phyloP scores from a whole-genome alignment of 1,140 invertebrate genomes.

The Tetramorium alpestre region DNA sequence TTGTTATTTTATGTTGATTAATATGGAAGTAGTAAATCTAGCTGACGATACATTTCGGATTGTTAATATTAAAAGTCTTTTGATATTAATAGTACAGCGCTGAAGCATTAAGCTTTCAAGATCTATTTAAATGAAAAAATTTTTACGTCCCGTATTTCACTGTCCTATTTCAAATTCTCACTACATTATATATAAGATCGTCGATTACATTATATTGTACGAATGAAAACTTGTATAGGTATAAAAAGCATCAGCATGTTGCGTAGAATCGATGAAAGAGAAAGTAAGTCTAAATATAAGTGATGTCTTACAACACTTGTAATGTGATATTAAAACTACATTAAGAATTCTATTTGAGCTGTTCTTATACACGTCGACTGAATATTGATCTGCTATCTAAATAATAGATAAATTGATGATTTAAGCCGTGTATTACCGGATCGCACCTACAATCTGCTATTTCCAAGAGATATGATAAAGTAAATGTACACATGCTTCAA shows the following conservation, averaged over 20 bases:
- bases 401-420: not conserved
- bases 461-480: not conserved
- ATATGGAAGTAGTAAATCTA: not conserved
- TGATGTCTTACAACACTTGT: conserved; percentile 1
- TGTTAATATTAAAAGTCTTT: not conserved
- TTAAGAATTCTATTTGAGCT: conserved; percentile 7
- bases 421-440: not conserved
- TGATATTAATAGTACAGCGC: not conserved
- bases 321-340: conserved; percentile 21
- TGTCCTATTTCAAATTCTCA: not conserved
- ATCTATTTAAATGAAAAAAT: not conserved
- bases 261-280: not conserved
- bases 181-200: not conserved
- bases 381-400: conserved; percentile 18
- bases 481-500: not conserved
- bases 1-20: not conserved
- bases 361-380: not conserved
- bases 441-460: not conserved
- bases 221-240: not conserved
- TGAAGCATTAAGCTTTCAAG: not conserved
- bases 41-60: not conserved
- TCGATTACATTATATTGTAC: not conserved
- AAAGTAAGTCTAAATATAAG: conserved; percentile 34
- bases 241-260: not conserved
- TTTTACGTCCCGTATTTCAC: not conserved